Base-by-base conservation (phyloP, 2,888 invertebrate genomes). In the Cosmopolites sordidus region DNA sequence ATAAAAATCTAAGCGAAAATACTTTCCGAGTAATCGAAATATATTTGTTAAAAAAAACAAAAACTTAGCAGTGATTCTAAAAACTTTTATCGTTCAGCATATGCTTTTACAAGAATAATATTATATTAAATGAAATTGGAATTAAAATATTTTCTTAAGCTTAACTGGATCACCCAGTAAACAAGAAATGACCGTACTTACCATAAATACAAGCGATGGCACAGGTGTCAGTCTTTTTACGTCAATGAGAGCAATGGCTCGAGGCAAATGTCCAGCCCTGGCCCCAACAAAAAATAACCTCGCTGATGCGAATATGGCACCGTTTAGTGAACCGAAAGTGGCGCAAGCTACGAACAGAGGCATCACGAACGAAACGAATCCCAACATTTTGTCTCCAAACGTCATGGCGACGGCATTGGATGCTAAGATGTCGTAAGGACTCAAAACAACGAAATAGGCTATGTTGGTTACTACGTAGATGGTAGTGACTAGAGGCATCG, bases 331-430 rank as follows among this genome's bases (percentile, higher is more conserved):
- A 54, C 96, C 96, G 68, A 95, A 83, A 1, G 93, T 89, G 0
- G 96, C 95, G 52, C 93, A 81, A 0, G 95, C 94, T 1, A 97
- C 96, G 76, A 96, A 84, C 2, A 92, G 74, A 0, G 96, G 95
- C 83, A 97, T 94, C n/a, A 86, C 80, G 83, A 90, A 88, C 5
- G 84, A 78, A 65, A 89, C 78, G 56, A 77, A 76, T 5, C 92
- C 90, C 56, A 96, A 77, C 16, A 91, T 81, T 62, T 82, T 78
- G 56, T 84, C 79, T 9, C 92, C 89, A 71, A 96, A 94, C 33
- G 92, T 91, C 91, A 98, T 94, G 64, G 97, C 98, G 60, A 98
- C 96, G n/a, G 98, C 97, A 70, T 92, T 86, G 0, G 97, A 94
- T 0, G 87, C 82, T 51, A 89, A 75, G 75, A 98, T 90, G 63